A percentile compares a stretch with the other conserved stretches of the same genome.
Conservation (phyloP, 2,113 vertebrate genomes). For the Myotis yumanensis region DNA sequence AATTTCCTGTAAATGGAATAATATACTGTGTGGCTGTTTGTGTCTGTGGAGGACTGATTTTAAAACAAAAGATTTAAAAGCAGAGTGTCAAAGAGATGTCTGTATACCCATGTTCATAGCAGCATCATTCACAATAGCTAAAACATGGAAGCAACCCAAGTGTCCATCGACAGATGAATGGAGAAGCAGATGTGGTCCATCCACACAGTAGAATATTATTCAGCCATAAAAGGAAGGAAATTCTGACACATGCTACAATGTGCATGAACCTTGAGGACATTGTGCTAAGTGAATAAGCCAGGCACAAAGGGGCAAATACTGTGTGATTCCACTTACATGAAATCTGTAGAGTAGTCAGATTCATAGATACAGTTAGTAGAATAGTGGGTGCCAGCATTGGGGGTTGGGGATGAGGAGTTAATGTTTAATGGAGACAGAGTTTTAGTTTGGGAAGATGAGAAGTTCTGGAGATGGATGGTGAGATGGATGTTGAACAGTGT, state of each 20-base stretch:
- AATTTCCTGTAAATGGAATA: neutral
- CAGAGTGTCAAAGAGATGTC: neutral
- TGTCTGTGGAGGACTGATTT: neutral
- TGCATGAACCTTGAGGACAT: neutral
- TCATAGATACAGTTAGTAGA: neutral
- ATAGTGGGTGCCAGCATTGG: neutral
- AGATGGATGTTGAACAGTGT: neutral
- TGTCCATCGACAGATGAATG: neutral
- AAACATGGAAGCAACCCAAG: neutral
- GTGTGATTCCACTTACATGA: neutral
- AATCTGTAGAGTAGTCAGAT: neutral
- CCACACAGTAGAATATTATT: neutral
- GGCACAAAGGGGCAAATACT: neutral
- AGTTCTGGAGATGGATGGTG: neutral
- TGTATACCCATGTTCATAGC: neutral
- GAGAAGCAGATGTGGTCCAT: neutral
- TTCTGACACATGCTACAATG: neutral
- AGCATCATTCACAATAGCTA: neutral
- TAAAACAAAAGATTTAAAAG: constrained; percentile 1
- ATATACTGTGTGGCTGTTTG: neutral
- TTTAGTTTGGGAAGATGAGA: neutral
- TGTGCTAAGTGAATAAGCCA: neutral
- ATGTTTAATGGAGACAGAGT: neutral
- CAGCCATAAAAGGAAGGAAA: neutral
- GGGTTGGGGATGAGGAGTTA: neutral